Percentiles rank a stretch among this genome's conserved stretches.
Evolutionary conservation across 1,140 invertebrate species (phyloP).

Genomic region (Propsilocerus akamusi): DNA sequence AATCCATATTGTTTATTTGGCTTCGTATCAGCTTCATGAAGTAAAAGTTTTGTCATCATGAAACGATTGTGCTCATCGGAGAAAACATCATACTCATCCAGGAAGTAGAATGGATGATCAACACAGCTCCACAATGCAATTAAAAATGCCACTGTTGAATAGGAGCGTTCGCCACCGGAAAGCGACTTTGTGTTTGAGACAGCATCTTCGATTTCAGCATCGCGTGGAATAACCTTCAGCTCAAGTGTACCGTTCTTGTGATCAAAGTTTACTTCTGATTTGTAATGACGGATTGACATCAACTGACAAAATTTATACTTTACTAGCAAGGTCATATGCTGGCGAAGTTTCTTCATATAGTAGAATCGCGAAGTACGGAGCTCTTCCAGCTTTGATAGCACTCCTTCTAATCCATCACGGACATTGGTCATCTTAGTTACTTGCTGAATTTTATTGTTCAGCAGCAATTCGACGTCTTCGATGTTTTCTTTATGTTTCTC

Average conservation of each 20-base stretch:
- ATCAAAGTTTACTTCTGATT: slow-evolving; percentile 42
- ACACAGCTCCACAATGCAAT: slow-evolving; percentile 84
- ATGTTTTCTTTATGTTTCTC: background rate
- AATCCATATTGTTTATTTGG: slow-evolving; percentile 50
- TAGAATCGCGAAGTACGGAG: slow-evolving; percentile 6
- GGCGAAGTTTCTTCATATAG: slow-evolving; percentile 7
- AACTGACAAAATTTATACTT: slow-evolving; percentile 9
- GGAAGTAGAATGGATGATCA: slow-evolving; percentile 80
- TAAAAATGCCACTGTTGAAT: slow-evolving; percentile 84
- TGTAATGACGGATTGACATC: slow-evolving; percentile 13
- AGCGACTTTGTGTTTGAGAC: slow-evolving; percentile 39
- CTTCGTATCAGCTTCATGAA: slow-evolving; percentile 38
- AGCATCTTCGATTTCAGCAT: slow-evolving; percentile 18
- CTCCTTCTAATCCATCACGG: background rate
- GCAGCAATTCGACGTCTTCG: slow-evolving; percentile 7
- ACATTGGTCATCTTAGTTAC: background rate
- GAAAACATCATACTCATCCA: slow-evolving; percentile 98
- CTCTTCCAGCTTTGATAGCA: slow-evolving; percentile 6
- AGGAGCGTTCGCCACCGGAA: slow-evolving; percentile 91
- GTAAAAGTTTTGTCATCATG: slow-evolving; percentile 44
- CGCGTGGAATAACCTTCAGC: slow-evolving; percentile 36
- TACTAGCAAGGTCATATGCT: slow-evolving; percentile 9
- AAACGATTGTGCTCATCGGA: slow-evolving; percentile 69
- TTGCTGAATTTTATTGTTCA: background rate
- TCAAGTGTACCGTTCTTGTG: slow-evolving; percentile 32